Conservation (phyloP, 2,113 vertebrate genomes). For the Talpa occidentalis region DNA sequence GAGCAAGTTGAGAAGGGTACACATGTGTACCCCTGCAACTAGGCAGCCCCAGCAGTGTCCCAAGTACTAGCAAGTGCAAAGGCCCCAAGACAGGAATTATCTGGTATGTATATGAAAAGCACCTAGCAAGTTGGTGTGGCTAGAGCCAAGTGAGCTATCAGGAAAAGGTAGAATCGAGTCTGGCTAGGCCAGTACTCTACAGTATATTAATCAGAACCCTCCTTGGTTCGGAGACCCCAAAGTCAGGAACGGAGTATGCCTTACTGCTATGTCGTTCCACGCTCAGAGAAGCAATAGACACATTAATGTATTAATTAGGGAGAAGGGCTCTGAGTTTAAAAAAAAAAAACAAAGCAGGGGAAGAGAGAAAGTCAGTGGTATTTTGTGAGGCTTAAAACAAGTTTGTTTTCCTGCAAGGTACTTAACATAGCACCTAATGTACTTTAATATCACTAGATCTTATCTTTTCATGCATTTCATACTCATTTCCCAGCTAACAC, state of each 20-base stretch:
- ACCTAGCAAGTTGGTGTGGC: neutral
- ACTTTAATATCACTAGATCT: accelerated
- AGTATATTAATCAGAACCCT: accelerated
- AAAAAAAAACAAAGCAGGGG: neutral
- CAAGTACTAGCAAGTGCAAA: neutral
- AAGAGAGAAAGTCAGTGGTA: neutral
- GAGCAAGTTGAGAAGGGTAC: neutral
- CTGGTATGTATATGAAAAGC: neutral
- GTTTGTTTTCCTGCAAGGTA: neutral
- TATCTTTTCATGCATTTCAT: neutral
- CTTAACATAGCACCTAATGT: no score
- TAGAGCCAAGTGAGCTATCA: neutral
- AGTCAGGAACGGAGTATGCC: neutral
- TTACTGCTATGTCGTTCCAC: accelerated
- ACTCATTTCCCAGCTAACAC: no score
- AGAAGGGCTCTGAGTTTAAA: neutral
- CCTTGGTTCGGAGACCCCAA: neutral
- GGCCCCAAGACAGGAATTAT: neutral
- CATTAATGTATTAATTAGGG: accelerated
- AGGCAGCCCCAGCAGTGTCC: neutral
- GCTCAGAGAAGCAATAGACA: neutral
- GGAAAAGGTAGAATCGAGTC: accelerated
- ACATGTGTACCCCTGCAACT: neutral
- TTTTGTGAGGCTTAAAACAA: neutral
- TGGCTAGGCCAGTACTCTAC: neutral